phyloP scores from a whole-genome alignment of 2,888 invertebrate species.

The Habrosyne pyritoides region DNA sequence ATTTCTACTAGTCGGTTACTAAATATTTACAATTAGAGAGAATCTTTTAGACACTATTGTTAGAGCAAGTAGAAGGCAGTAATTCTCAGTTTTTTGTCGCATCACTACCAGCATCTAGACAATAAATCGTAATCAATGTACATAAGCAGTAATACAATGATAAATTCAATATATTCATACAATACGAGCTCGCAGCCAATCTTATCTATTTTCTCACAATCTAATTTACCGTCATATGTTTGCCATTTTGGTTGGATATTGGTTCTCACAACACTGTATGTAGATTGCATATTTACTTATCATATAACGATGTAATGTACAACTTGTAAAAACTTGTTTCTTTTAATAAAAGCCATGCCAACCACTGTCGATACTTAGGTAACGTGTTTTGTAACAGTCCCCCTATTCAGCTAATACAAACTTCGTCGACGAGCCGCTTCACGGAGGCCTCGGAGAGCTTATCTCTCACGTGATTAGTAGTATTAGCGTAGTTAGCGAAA shows the following conservation, averaged over 20 bases:
- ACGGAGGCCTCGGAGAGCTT: too few relatives aligned
- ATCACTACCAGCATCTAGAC: neutral
- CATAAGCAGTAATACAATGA: neutral
- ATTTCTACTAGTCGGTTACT: too few relatives aligned
- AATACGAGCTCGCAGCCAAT: constrained; percentile 11
- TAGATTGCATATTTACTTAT: neutral
- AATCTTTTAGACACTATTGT: neutral
- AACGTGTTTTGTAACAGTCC: too few relatives aligned
- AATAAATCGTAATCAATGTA: neutral
- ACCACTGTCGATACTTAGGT: too few relatives aligned
- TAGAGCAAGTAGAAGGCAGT: neutral
- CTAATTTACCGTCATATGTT: constrained; percentile 21
- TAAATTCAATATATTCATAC: neutral
- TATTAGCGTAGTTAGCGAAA: too few relatives aligned
- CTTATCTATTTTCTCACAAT: constrained; percentile 39
- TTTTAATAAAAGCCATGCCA: neutral
- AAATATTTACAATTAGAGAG: too few relatives aligned
- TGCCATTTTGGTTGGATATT: constrained; percentile 4
- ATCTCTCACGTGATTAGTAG: too few relatives aligned
- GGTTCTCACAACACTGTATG: constrained; percentile 14
- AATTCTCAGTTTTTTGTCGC: neutral
- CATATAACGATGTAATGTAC: neutral
- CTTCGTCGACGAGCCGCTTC: too few relatives aligned
- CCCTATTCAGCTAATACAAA: too few relatives aligned
- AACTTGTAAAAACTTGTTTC: neutral